phyloP scores from a whole-genome alignment of 2,797 vertebrate species.

The Epinephelus awoara region DNA sequence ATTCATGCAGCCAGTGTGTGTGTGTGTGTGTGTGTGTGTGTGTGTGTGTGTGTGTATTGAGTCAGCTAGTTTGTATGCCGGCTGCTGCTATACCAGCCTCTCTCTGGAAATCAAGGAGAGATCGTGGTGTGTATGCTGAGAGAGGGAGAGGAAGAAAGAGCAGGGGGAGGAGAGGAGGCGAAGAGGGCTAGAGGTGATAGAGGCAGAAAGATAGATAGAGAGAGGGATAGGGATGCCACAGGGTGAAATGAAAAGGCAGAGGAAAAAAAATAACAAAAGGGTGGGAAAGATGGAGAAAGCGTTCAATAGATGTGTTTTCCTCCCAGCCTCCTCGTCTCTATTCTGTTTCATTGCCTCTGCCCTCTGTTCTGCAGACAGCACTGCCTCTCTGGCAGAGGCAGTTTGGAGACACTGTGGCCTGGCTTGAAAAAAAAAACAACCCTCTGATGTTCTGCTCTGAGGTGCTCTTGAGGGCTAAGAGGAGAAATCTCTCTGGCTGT shows the following conservation, averaged over 20 bases:
- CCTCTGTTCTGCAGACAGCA: constrained; percentile 63
- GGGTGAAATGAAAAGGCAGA: constrained; percentile 50
- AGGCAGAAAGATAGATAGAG: constrained; percentile 50
- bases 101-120: constrained; percentile 78
- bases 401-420: constrained; percentile 60
- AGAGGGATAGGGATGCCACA: constrained; percentile 53
- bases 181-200: constrained; percentile 45
- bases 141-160: constrained; percentile 49
- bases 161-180: constrained; percentile 21
- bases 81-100: constrained; percentile 67
- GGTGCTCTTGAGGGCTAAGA: constrained; percentile 61
- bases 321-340: constrained; percentile 45
- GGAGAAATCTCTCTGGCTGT: constrained; percentile 55
- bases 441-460: constrained; percentile 61
- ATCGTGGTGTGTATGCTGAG: constrained; percentile 66
- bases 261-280: constrained; percentile 57
- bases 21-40: constrained; percentile 28
- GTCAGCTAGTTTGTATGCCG: constrained; percentile 82
- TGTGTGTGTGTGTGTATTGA: constrained; percentile 59
- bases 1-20: constrained; percentile 25
- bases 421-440: constrained; percentile 40
- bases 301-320: constrained; percentile 57
- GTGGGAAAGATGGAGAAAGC: constrained; percentile 41
- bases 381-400: constrained; percentile 45
- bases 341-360: constrained; percentile 62